Base-by-base conservation (phyloP, 2,888 invertebrate species). In the Hydraecia micacea region DNA sequence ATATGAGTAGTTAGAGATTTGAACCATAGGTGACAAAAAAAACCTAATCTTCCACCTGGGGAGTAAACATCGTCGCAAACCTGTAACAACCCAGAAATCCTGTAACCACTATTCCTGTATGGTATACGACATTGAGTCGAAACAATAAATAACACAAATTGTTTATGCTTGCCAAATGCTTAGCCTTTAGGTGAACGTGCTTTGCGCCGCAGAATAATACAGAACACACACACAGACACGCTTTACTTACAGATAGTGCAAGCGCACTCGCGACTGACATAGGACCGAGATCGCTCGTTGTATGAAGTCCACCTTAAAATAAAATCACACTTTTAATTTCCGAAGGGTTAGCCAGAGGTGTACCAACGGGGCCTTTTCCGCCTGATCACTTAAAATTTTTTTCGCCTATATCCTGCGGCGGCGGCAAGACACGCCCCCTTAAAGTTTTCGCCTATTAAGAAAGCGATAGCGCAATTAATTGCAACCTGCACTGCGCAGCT, bases 91-190 rank as follows among this genome's bases (percentile, higher is more conserved):
- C 21, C 58, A 28, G 74, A 86, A 69, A 74, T 77, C 75, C 36
- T 68, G 69, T 66, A 49, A 52, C 28, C 32, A 65, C 74, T 68
- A 76, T 58, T 60, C n/a, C 13, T 46, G 28, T 77, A 70, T 83
- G 73, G 72, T 85, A 80, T 66, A 70, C 68, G 78, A 77, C 68
- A 81, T 89, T 81, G 66, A 76, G 52, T 75, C 25, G 7, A 60
- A 74, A 73, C 75, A 73, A 79, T 87, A 90, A 89, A 87, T 86
- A 83, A 88, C 80, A 82, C 73, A 84, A 83, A 90, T 86, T 84
- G 88, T 89, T 84, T 85, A 83, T 80, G 83, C 85, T 86, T 85
- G 90, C 87, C 86, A 88, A 90, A 90, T 87, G 83, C 85, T 89
- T 85, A 88, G 84, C 75, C 79, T 84, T 83, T 84, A 84, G 83